Conservation (phyloP, 2,888 invertebrate genomes). For the Drosophila atripex region DNA sequence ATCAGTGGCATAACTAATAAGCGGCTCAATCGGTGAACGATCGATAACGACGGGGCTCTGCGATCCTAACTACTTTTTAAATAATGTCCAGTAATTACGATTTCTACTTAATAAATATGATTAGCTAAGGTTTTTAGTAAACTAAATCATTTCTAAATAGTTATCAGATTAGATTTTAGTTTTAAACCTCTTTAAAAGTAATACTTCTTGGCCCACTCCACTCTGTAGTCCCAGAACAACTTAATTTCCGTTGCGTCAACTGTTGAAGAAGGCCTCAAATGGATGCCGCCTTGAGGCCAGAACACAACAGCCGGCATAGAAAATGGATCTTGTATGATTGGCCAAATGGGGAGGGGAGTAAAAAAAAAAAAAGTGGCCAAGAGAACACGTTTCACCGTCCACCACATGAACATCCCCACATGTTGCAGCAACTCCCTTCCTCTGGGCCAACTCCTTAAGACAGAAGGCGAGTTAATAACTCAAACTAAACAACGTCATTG, state of each 20-base stretch:
- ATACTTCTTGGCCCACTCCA: no score
- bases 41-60: slow-evolving; percentile 30
- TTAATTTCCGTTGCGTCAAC: slow-evolving; percentile 72
- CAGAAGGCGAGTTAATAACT: slow-evolving; percentile 72
- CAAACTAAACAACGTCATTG: slow-evolving; percentile 76
- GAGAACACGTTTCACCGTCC: slow-evolving; percentile 35
- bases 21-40: slow-evolving; percentile 35
- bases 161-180: neutral
- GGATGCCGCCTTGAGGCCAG: slow-evolving; percentile 44
- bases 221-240: slow-evolving; percentile 44
- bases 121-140: neutral
- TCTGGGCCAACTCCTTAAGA: slow-evolving; percentile 17
- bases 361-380: slow-evolving; percentile 37
- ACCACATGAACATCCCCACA: slow-evolving; percentile 15
- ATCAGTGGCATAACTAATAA: slow-evolving; percentile 45
- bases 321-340: slow-evolving; percentile 43
- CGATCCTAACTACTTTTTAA: slow-evolving; percentile 56
- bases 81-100: slow-evolving; percentile 47
- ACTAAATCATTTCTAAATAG: neutral
- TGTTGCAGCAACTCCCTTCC: neutral
- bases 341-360: neutral
- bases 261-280: slow-evolving; percentile 56
- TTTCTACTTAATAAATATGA: neutral
- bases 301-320: slow-evolving; percentile 26
- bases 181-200: no score